A percentile compares a stretch with the other conserved stretches of the same genome.
These are phyloP conservation scores for Microcebus jonahi DNA, from an alignment of 2,113 vertebrate genomes.

Conservation along the genomic window DNA sequence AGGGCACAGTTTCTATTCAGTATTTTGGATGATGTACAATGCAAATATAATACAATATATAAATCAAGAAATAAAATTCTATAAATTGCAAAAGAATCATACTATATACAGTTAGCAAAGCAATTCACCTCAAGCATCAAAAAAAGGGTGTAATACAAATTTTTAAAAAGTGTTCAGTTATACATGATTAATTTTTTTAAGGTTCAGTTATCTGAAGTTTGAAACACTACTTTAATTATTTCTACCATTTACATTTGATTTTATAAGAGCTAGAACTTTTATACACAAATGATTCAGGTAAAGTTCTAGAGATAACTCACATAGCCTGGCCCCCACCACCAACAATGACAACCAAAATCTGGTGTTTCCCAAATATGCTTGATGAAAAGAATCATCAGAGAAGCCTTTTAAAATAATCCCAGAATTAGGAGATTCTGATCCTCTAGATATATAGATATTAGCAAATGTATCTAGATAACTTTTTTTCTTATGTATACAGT, in stretches of 20 bases:
- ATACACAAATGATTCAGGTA: not conserved
- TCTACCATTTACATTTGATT: not conserved
- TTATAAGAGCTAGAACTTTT: not conserved
- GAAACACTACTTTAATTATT: not conserved
- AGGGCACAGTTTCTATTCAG: not conserved
- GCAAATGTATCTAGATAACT: not conserved
- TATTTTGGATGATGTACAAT: not conserved
- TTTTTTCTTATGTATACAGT: not conserved
- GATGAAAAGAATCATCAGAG: not conserved
- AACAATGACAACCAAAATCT: not conserved
- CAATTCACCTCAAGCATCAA: not conserved
- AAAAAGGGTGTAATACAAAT: not conserved
- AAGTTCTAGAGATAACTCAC: not conserved
- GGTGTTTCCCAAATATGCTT: not conserved
- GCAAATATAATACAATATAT: not conserved
- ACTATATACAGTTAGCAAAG: not conserved
- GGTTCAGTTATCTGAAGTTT: not conserved
- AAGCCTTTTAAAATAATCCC: not conserved
- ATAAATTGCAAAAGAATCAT: not conserved
- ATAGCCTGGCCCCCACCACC: not conserved
- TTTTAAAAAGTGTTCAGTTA: not conserved
- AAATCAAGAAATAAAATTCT: slow-evolving; percentile 6
- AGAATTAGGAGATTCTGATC: not conserved
- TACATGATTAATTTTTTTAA: not conserved
- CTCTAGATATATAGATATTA: not conserved